These are phyloP conservation scores for Drosophila heteroneura DNA, from an alignment of 2,888 invertebrate species.

Conservation along the genomic window DNA sequence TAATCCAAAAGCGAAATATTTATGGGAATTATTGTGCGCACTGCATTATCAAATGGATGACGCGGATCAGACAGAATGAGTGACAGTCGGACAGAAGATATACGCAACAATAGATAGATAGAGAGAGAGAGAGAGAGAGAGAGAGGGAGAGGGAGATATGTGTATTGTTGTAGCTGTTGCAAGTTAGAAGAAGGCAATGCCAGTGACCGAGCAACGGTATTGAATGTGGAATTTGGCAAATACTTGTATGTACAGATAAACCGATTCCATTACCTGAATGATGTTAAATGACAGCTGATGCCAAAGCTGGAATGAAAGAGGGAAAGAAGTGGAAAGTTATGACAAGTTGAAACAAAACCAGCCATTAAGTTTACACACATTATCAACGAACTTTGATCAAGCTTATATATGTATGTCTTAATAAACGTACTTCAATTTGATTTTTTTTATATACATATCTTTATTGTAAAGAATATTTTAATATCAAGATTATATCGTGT, in stretches of 20 bases:
- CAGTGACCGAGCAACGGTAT: constrained; percentile 32
- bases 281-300: constrained; percentile 12
- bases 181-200: constrained; percentile 20
- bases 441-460: background rate
- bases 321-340: background rate
- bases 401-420: background rate
- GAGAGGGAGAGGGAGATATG: background rate
- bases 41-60: constrained; percentile 67
- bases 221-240: constrained; percentile 28
- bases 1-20: constrained; percentile 67
- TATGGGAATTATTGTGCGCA: constrained; percentile 67
- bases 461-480: background rate
- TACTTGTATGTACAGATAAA: constrained; percentile 2
- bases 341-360: background rate
- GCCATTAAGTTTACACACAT: background rate
- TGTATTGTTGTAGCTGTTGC: background rate
- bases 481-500: background rate
- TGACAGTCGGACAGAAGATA: constrained; percentile 36
- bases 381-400: background rate
- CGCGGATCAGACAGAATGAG: constrained; percentile 23
- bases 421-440: background rate
- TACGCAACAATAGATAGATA: background rate
- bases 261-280: constrained; percentile 17
- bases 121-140: background rate
- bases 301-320: background rate